phyloP scores from a whole-genome alignment of 2,888 invertebrate genomes.

The Arge pagana region DNA sequence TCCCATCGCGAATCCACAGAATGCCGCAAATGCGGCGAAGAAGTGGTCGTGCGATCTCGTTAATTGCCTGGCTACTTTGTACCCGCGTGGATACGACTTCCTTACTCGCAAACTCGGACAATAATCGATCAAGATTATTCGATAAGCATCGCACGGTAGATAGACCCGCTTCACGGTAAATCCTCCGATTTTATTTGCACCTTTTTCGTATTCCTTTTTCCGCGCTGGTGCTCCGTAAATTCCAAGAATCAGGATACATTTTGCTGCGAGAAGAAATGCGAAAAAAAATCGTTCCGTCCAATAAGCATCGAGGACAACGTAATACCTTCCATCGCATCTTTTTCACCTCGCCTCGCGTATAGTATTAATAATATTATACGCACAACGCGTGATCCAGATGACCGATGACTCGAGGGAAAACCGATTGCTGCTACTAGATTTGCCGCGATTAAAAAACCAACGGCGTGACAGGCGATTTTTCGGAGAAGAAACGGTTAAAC shows the following conservation, averaged over 20 bases:
- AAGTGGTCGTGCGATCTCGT: slow-evolving; percentile 16
- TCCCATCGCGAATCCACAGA: slow-evolving; percentile 18
- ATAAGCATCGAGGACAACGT: not conserved
- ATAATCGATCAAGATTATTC: slow-evolving; percentile 21
- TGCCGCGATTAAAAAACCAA: too few relatives aligned
- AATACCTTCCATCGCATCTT: not conserved
- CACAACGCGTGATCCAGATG: too few relatives aligned
- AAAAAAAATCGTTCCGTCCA: not conserved
- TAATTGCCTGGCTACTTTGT: slow-evolving; percentile 15
- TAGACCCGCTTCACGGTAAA: slow-evolving; percentile 3
- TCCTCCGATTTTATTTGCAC: not conserved
- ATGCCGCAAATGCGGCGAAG: slow-evolving; percentile 14
- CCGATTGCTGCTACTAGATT: too few relatives aligned
- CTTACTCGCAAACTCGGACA: slow-evolving; percentile 13
- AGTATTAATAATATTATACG: too few relatives aligned
- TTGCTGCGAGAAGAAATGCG: not conserved
- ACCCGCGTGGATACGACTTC: slow-evolving; percentile 2
- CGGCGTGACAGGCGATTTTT: too few relatives aligned
- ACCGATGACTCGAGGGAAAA: too few relatives aligned
- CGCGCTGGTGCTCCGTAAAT: not conserved
- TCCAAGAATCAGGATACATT: not conserved
- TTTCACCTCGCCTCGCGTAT: too few relatives aligned
- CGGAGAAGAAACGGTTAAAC: too few relatives aligned
- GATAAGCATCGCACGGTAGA: slow-evolving; percentile 8
- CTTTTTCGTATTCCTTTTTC: not conserved